Base-by-base conservation (phyloP, 2,888 invertebrate species). In the Anagyrus pseudococci region DNA sequence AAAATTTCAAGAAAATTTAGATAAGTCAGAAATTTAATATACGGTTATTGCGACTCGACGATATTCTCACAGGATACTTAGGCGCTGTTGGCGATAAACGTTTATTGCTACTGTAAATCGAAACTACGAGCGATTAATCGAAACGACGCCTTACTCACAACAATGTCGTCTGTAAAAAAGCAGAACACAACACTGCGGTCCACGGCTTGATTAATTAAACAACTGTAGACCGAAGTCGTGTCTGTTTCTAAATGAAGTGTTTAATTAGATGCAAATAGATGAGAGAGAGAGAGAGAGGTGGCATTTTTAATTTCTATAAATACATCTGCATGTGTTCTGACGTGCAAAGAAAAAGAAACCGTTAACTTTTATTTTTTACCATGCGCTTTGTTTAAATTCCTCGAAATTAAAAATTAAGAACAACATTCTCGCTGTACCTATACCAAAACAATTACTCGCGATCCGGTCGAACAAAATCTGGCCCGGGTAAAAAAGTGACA, bases 91-190 rank as follows among this genome's bases (percentile, higher is more conserved):
- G 58, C 13, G 44, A 37, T 53, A 25, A 40, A 23, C 17, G 44
- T 52, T 57, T 13, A 23, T 22, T 47, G 43, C n/a, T 47, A 41
- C 33, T 15, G 33, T 37, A 13, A 37, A 48, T 29, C 33, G 47
- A 57, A 52, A 50, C 43, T 26, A 52, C 56, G 46, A 60, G 26
- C 41, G 19, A 54, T 23, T 4, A 49, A 17, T 6, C n/a, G 23
- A 19, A 25, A 17, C 29, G 62, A 58, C 54, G 54, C 43, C 54
- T 54, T 58, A 25, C 58, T 53, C 8, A 60, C 58, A 37, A 58
- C 44, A 46, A 29, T 52, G 40, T 52, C 29, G 43, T 52, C 52
- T 57, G 41, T 22, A 58, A 54, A 58, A 61, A 56, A 46, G 46
- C 53, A 13, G 53, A 46, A 53, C 58, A 53, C 33, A 22, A 19